A percentile compares a stretch with the other conserved stretches of the same genome.
These are phyloP conservation scores for Peromyscus aztecus DNA, from an alignment of 2,797 vertebrate genomes.

Conservation along the genomic window DNA sequence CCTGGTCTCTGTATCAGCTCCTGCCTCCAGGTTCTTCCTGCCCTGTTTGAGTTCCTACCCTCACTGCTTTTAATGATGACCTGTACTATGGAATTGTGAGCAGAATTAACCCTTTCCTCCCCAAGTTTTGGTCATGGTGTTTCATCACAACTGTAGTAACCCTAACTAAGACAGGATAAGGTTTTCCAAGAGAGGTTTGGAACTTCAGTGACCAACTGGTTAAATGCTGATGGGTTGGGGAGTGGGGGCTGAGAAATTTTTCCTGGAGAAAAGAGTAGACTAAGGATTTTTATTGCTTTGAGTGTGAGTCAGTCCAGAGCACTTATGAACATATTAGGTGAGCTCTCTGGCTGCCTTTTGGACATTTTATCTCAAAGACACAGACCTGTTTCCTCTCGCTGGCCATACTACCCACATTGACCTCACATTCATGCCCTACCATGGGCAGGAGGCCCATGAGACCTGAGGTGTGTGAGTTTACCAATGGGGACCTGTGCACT, in stretches of 20 bases:
- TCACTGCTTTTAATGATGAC: neutral
- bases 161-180: neutral
- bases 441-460: neutral
- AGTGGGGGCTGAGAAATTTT: neutral
- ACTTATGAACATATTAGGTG: neutral
- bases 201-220: neutral
- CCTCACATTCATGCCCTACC: neutral
- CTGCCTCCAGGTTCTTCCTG: no score
- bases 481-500: neutral
- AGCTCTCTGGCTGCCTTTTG: neutral
- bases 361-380: neutral
- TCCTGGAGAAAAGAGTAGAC: neutral
- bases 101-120: neutral
- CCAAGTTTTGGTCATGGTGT: neutral
- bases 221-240: neutral
- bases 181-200: neutral
- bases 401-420: rapidly evolving
- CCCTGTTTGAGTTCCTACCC: neutral
- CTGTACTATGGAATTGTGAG: no score
- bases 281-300: rapidly evolving
- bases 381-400: rapidly evolving
- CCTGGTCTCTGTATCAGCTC: neutral
- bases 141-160: no score
- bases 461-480: neutral
- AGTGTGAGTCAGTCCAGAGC: neutral